Evolutionary conservation across 2,113 vertebrate genomes (phyloP).

Genomic region (Pardalotus punctatus): DNA sequence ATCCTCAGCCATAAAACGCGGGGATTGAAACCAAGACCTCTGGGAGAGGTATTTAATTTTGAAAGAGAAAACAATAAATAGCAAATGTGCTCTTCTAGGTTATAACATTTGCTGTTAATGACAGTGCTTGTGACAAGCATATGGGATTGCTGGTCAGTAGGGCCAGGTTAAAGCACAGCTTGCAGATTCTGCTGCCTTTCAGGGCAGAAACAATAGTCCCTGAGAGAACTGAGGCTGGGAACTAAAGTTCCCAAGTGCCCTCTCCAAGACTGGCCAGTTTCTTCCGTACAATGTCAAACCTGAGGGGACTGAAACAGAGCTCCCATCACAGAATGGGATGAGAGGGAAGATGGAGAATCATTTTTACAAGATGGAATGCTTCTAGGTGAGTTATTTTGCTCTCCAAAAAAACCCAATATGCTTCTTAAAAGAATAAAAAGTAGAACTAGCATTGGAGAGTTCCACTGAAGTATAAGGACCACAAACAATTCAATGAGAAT

Average conservation of each 20-base stretch:
- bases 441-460: not conserved
- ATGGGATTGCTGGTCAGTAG: accelerated
- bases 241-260: not conserved
- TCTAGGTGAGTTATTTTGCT: not conserved
- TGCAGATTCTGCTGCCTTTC: not conserved
- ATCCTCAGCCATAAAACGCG: not conserved
- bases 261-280: not conserved
- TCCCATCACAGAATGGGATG: not conserved
- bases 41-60: not conserved
- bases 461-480: not conserved
- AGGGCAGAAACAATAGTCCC: not conserved
- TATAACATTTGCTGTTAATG: not conserved
- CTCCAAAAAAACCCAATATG: not conserved
- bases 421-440: not conserved
- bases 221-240: not conserved
- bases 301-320: not conserved
- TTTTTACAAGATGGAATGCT: not conserved
- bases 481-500: not conserved
- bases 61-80: not conserved
- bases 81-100: not conserved
- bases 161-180: not conserved
- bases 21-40: not conserved
- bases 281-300: not conserved
- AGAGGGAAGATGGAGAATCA: not conserved
- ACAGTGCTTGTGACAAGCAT: not conserved